Percentiles rank a stretch among this genome's conserved stretches.
phyloP scores from a whole-genome alignment of 2,888 invertebrate species.

The Melanchra persicariae region DNA sequence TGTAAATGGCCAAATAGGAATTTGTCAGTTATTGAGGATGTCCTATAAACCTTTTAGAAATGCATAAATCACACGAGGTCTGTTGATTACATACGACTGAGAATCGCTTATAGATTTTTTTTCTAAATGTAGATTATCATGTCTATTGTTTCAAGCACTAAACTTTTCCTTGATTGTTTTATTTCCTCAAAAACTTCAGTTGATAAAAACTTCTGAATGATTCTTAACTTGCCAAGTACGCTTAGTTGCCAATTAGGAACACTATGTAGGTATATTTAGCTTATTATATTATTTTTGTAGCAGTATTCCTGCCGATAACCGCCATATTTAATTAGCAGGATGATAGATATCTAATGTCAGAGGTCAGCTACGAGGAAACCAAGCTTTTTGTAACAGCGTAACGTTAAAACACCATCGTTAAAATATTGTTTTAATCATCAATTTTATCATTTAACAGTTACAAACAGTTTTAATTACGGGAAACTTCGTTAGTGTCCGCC shows the following conservation, averaged over 20 bases:
- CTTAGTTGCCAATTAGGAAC: slow-evolving; percentile 54
- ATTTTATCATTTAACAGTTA: slow-evolving; percentile 80
- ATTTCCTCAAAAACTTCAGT: background rate
- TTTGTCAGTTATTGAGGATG: background rate
- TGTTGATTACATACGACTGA: background rate
- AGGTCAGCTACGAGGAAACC: slow-evolving; percentile 84
- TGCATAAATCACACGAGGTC: background rate
- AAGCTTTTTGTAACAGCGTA: slow-evolving; percentile 62
- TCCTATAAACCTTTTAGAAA: background rate
- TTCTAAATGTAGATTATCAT: background rate
- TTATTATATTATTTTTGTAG: slow-evolving; percentile 65
- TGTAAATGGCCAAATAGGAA: background rate
- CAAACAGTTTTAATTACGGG: slow-evolving; percentile 86
- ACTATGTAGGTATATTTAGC: slow-evolving; percentile 26
- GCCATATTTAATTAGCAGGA: slow-evolving; percentile 79
- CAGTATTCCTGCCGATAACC: slow-evolving; percentile 67
- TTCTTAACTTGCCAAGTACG: background rate
- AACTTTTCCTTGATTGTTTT: background rate
- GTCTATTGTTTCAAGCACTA: background rate
- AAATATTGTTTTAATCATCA: slow-evolving; percentile 79
- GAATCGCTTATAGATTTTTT: background rate
- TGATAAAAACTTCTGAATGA: slow-evolving; percentile 2
- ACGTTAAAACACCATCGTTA: slow-evolving; percentile 76
- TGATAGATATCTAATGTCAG: slow-evolving; percentile 85
- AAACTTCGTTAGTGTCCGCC: slow-evolving; percentile 79